Evolutionary conservation across 2,113 vertebrate genomes (phyloP).

Genomic region (human (Homo sapiens)): GRCh38 chr3:63429501-63430000

Average conservation of each 20-base stretch:
- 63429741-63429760: background rate
- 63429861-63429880: background rate
- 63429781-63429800: background rate
- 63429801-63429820: background rate
- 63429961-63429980: no score
- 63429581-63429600: background rate
- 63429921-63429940: background rate
- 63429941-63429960: background rate
- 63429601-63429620: slow-evolving; percentile 1
- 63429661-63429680: background rate
- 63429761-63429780: background rate
- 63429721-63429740: background rate
- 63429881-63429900: background rate
- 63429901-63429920: background rate
- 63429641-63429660: slow-evolving; percentile 12
- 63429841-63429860: background rate
- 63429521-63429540: background rate
- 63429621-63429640: background rate
- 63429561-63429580: background rate
- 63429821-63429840: background rate
- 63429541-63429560: slow-evolving; percentile 13
- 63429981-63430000: background rate
- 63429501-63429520: slow-evolving; percentile 1
- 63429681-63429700: slow-evolving; percentile 1
- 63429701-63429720: background rate